phyloP scores from a whole-genome alignment of 2,888 invertebrate genomes.

The Stratiomys singularior region DNA sequence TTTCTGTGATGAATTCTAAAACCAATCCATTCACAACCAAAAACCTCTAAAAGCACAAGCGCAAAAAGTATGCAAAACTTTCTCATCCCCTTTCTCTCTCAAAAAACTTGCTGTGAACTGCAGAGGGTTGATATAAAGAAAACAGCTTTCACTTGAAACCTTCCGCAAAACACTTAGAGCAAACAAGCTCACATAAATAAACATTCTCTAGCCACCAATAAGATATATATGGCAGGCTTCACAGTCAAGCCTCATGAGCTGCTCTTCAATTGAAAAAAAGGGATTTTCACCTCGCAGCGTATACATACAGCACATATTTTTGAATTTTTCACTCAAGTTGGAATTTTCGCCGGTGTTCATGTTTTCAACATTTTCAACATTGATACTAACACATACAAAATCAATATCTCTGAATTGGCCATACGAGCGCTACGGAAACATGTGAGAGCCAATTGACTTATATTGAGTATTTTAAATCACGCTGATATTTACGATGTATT shows the following conservation, averaged over 20 bases:
- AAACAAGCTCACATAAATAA: constrained; percentile 1
- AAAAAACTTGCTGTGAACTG: background rate
- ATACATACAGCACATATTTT: too few species aligned
- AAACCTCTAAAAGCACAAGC: background rate
- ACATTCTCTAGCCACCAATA: background rate
- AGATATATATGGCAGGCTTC: background rate
- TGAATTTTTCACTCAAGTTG: too few species aligned
- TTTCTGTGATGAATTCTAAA: background rate
- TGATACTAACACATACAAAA: too few species aligned
- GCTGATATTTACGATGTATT: background rate
- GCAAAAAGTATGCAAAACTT: constrained; percentile 2
- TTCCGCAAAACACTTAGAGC: background rate
- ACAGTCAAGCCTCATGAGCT: background rate
- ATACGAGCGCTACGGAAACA: too few species aligned
- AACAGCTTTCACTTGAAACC: background rate
- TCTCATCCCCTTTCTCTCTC: background rate
- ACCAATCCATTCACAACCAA: background rate
- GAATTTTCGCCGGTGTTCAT: too few species aligned
- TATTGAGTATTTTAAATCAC: background rate
- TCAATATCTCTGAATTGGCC: too few species aligned
- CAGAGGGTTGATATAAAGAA: background rate
- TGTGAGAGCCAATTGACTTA: background rate
- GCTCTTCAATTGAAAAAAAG: background rate
- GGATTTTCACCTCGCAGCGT: constrained; percentile 1
- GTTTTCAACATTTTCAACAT: too few species aligned